Evolutionary conservation across 2,797 vertebrate species (phyloP).

Genomic region (Babyrousa celebensis): DNA sequence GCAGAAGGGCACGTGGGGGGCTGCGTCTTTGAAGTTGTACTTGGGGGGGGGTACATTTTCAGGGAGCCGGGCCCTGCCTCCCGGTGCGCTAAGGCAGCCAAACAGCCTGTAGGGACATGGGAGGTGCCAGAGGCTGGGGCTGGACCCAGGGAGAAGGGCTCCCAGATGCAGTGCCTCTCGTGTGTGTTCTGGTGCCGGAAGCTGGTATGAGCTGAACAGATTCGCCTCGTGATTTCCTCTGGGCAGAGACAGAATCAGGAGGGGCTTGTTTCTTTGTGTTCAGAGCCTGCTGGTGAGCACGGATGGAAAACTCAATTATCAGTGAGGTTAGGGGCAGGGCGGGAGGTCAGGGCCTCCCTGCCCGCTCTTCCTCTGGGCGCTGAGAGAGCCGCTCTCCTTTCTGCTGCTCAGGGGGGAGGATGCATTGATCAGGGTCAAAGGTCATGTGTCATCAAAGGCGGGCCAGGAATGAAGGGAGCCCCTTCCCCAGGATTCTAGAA

Average conservation of each 20-base stretch:
- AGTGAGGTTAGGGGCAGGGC: conserved; percentile 83
- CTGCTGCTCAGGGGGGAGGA: conserved; percentile 64
- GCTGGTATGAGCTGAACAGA: conserved; percentile 49
- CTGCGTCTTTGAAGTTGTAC: not conserved
- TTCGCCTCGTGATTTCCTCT: conserved; percentile 66
- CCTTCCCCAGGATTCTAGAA: conserved; percentile 80
- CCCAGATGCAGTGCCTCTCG: not conserved
- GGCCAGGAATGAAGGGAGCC: conserved; percentile 80
- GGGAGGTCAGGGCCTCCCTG: conserved; percentile 82
- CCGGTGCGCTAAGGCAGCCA: not conserved
- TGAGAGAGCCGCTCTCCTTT: conserved; percentile 77
- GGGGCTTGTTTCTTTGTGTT: conserved; percentile 80
- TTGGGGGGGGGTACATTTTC: not conserved
- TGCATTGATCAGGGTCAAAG: conserved; percentile 86
- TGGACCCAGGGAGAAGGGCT: not conserved
- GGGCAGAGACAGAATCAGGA: conserved; percentile 53
- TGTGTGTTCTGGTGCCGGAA: conserved; percentile 36
- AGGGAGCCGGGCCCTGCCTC: not conserved
- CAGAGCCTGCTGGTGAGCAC: conserved; percentile 66
- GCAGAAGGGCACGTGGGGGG: fast-evolving
- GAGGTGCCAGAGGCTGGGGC: not conserved
- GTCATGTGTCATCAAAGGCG: conserved; percentile 84
- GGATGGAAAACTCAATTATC: conserved; percentile 84
- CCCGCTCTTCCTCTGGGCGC: conserved; percentile 83
- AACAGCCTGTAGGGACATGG: not conserved